Conservation (phyloP, 2,797 vertebrate species). For the Tiaroga cobitis region DNA sequence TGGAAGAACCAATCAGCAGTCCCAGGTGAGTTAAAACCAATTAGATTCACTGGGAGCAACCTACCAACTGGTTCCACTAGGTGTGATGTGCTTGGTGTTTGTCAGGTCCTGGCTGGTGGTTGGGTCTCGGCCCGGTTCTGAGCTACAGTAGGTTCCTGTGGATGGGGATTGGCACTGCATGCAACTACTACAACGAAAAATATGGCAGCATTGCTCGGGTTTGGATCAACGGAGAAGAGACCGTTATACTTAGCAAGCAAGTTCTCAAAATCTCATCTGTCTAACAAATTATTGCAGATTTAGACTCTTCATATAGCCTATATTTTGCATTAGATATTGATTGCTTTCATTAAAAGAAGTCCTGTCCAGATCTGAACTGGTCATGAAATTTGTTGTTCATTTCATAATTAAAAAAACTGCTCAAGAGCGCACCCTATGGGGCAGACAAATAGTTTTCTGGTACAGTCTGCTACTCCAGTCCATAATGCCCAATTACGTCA, state of each 20-base stretch:
- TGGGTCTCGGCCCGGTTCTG: slow-evolving; percentile 89
- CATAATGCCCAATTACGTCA: not conserved
- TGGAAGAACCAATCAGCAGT: slow-evolving; percentile 73
- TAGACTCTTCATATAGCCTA: not conserved
- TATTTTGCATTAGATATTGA: not conserved
- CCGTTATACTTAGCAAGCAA: slow-evolving; percentile 92
- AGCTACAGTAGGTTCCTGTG: slow-evolving; percentile 90
- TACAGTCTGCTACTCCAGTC: not conserved
- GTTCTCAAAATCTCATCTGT: slow-evolving; percentile 27
- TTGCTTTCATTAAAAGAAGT: not conserved
- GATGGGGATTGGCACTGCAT: slow-evolving; percentile 91
- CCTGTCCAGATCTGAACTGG: not conserved
- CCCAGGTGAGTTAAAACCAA: slow-evolving; percentile 80
- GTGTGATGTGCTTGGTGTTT: not conserved
- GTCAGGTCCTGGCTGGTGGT: slow-evolving; percentile 87
- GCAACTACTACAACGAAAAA: slow-evolving; percentile 93
- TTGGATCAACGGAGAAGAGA: slow-evolving; percentile 95
- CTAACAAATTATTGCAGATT: not conserved
- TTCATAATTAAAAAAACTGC: not conserved
- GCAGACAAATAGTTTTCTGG: rapidly evolving
- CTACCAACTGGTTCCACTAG: not conserved
- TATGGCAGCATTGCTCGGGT: slow-evolving; percentile 91
- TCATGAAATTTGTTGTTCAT: not conserved
- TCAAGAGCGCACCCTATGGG: not conserved
- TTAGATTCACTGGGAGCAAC: not conserved